phyloP scores from a whole-genome alignment of 2,113 vertebrate genomes.

The Rhizomys pruinosus region DNA sequence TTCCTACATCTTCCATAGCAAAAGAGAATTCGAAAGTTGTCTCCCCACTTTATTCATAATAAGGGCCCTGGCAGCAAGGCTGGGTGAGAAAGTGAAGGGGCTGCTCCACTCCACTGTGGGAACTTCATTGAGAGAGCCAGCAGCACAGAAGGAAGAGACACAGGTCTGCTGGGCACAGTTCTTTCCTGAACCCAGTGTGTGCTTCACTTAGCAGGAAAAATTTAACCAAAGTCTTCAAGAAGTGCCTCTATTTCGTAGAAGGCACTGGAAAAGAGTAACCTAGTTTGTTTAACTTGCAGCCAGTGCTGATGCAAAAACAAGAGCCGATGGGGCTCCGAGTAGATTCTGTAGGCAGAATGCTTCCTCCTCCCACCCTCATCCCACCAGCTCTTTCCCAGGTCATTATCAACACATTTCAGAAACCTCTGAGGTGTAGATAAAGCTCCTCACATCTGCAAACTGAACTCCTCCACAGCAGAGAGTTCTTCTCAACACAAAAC shows the following conservation, averaged over 20 bases:
- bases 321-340: not conserved
- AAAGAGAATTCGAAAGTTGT: not conserved
- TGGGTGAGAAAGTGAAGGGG: not conserved
- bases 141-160: not conserved
- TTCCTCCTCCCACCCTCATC: constrained; percentile 59
- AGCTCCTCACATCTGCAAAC: constrained; percentile 44
- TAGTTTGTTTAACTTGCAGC: not conserved
- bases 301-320: constrained; percentile 58
- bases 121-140: not conserved
- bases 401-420: not conserved
- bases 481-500: not conserved
- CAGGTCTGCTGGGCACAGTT: not conserved
- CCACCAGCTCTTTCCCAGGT: constrained; percentile 51
- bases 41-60: not conserved
- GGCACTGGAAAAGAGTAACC: constrained; percentile 54
- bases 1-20: not conserved
- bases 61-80: not conserved
- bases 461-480: constrained; percentile 69
- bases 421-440: not conserved
- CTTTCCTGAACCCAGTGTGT: not conserved
- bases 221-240: not conserved
- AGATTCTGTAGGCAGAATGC: not conserved
- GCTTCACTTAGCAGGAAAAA: constrained; percentile 42
- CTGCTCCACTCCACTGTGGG: not conserved
- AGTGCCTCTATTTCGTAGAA: not conserved